Conservation (phyloP, 1,140 invertebrate species). For the Meloidogyne chitwoodi region DNA sequence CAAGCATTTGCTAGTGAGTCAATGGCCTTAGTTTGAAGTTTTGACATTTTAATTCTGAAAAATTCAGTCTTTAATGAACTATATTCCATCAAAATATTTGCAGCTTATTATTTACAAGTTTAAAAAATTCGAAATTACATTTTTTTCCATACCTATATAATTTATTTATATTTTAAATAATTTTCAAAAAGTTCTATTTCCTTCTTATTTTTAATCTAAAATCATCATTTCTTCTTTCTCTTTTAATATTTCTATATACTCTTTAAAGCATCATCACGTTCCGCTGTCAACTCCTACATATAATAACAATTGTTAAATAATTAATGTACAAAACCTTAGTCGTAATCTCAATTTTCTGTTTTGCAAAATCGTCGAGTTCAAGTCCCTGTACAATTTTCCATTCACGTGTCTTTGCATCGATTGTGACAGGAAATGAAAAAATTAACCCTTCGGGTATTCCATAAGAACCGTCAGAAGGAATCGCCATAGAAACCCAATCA, state of each 20-base stretch:
- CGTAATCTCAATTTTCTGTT: slow-evolving; percentile 77
- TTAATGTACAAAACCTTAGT: slow-evolving; percentile 69
- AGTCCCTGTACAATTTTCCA: slow-evolving; percentile 86
- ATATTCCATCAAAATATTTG: too few species aligned
- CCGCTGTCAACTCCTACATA: slow-evolving; percentile 49
- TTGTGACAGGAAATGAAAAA: slow-evolving; percentile 87
- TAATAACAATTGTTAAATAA: not conserved
- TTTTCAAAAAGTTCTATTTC: too few species aligned
- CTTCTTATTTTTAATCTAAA: too few species aligned
- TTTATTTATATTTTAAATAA: too few species aligned
- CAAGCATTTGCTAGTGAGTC: not conserved
- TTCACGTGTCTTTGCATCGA: slow-evolving; percentile 67
- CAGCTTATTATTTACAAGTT: too few species aligned
- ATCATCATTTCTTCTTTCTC: too few species aligned
- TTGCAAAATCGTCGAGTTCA: slow-evolving; percentile 76
- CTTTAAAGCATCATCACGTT: slow-evolving; percentile 53
- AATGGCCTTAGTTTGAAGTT: not conserved
- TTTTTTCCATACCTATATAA: too few species aligned
- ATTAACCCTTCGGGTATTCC: slow-evolving; percentile 78
- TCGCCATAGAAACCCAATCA: slow-evolving; percentile 88
- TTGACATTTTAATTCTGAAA: not conserved
- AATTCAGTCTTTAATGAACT: not conserved
- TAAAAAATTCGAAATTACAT: too few species aligned
- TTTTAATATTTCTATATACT: slow-evolving; percentile 10
- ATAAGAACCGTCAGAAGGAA: slow-evolving; percentile 89